Evolutionary conservation across 2,113 vertebrate species (phyloP), one percentile per base, ranked within the genome.

Genomic region (Gasterosteus nipponicus): DNA sequence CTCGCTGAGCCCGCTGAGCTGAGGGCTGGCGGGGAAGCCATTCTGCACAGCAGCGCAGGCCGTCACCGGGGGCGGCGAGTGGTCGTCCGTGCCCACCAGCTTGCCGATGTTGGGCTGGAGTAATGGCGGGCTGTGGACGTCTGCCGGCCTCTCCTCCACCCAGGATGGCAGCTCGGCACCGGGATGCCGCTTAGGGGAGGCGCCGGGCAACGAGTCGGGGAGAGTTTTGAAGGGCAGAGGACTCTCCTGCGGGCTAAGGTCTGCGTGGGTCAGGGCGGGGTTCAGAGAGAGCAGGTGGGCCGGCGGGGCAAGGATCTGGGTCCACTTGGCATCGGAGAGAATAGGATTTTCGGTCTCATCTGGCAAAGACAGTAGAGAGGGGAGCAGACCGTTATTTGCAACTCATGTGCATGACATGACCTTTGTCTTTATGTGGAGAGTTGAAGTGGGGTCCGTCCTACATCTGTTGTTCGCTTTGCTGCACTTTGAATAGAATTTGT

Each of bases 281-380:
- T 94, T 97, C 89, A 96, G 92, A 0, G 96, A 93, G 19, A 97
- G 92, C 69, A 85, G 90, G 82, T 93, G 90, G 90, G 97, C 87
- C 5, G 96, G 90, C 0, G 95, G 94, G 87, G 97, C 96, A 93
- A 99, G 90, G 91, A 99, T 97, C 94, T 97, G 97, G 91, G 94
- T 97, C 97, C 97, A 99, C 88, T 97, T 99, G 75, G 96, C 92
- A 81, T 97, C 97, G 14, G 97, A 90, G 74, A 98, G 93, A 47
- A 95, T 90, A 73, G 97, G 94, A 79, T 95, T 95, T 93, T 97
- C 94, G 5, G 95, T 87, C 46, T 96, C 97, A 97, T 96, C 98
- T 99, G 92, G 65, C 82, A 92, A 85, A 86, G 51, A 29, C 19
- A 69, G 59, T 53, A 46, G 18, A 59, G 7, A 63, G 3, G 15